Conservation (phyloP, 2,113 vertebrate species). For the Prionailurus bengalensis region DNA sequence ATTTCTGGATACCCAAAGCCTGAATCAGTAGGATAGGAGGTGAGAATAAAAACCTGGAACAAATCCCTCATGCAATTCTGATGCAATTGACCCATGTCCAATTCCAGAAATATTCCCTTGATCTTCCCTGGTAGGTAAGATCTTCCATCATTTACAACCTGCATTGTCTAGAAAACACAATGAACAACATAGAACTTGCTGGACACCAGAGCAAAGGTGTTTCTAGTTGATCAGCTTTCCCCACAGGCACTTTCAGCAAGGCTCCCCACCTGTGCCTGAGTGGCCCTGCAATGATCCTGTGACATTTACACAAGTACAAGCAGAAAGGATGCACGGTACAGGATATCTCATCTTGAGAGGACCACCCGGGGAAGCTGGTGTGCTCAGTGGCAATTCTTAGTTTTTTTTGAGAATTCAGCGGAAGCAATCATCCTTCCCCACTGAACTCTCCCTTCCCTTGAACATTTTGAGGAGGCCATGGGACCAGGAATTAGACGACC, state of each 20-base stretch:
- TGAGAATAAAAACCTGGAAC: background rate
- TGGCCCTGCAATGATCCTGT: background rate
- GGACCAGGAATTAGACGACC: background rate
- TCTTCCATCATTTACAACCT: background rate
- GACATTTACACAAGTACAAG: constrained; percentile 55
- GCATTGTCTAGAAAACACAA: background rate
- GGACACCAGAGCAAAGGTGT: background rate
- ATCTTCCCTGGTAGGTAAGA: background rate
- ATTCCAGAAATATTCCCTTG: background rate
- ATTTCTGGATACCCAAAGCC: background rate
- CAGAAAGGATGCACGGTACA: background rate
- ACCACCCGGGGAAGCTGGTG: background rate
- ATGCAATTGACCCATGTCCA: background rate
- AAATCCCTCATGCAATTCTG: background rate
- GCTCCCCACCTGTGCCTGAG: background rate
- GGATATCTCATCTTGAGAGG: background rate
- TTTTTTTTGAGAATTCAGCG: background rate
- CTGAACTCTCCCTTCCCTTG: background rate
- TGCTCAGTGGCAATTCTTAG: background rate
- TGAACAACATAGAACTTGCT: background rate
- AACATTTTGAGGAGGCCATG: background rate
- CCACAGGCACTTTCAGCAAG: background rate
- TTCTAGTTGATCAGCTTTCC: background rate
- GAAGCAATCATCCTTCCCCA: background rate
- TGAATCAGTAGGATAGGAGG: background rate